Evolutionary conservation across 2,888 invertebrate species (phyloP).

Genomic region (Ochropacha duplaris): DNA sequence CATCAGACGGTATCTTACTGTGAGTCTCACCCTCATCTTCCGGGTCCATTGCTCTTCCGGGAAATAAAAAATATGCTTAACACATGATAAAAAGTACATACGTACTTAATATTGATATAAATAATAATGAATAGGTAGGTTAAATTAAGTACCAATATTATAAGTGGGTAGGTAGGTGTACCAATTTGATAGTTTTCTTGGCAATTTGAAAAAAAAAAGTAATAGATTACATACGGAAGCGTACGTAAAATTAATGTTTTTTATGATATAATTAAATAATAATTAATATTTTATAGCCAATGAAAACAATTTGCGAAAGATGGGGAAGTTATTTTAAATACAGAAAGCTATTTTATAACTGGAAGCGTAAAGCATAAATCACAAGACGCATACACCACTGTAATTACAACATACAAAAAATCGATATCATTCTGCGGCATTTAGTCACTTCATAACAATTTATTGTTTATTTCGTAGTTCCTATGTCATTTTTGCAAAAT

Average conservation of each 20-base stretch:
- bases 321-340: conserved; percentile 5
- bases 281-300: not conserved
- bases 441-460: conserved; percentile 32
- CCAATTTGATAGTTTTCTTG: no score
- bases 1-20: conserved; percentile 54
- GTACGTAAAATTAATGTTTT: no score
- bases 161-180: no score
- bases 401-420: conserved; percentile 47
- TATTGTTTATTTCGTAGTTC: conserved; percentile 31
- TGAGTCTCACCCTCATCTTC: conserved; percentile 54
- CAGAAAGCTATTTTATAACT: conserved; percentile 11
- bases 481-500: conserved; percentile 28
- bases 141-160: no score
- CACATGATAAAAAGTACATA: not conserved
- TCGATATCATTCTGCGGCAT: conserved; percentile 69
- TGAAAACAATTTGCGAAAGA: not conserved
- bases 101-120: not conserved
- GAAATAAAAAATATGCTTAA: conserved; percentile 21
- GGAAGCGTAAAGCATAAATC: conserved; percentile 29
- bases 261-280: no score
- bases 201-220: no score
- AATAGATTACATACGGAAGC: no score
- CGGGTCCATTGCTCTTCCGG: conserved; percentile 64
- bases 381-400: conserved; percentile 36
- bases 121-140: no score